Percentiles rank a stretch among this genome's conserved stretches.
These are phyloP conservation scores for Sorex maritimensis DNA, from an alignment of 2,797 vertebrate genomes.

Conservation along the genomic window DNA sequence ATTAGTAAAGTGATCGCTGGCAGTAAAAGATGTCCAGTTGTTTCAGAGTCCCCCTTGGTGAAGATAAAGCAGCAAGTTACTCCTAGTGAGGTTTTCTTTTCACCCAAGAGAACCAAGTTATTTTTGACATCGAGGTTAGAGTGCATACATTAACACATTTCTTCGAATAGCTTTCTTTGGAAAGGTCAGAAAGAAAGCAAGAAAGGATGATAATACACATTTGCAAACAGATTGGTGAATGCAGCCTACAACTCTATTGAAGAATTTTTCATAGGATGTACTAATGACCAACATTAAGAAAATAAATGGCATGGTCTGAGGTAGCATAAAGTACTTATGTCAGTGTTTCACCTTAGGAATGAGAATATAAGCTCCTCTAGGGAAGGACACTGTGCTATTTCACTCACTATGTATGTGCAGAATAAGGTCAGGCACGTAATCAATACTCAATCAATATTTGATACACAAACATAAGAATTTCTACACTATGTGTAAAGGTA, in stretches of 20 bases:
- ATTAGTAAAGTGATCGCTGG: constrained; percentile 89
- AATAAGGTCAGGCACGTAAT: background rate
- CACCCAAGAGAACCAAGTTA: constrained; percentile 85
- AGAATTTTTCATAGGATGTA: constrained; percentile 36
- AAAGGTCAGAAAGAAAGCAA: constrained; percentile 80
- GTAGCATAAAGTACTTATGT: background rate
- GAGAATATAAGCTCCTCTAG: background rate
- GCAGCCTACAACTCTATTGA: constrained; percentile 29
- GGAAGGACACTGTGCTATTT: background rate
- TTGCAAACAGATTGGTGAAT: constrained; percentile 65
- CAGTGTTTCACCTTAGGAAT: background rate
- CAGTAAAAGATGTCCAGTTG: constrained; percentile 91
- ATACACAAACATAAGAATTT: background rate
- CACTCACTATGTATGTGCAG: background rate
- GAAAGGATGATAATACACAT: constrained; percentile 44
- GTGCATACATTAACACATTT: constrained; percentile 78
- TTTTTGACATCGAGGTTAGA: constrained; percentile 82
- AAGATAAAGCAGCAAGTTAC: constrained; percentile 88
- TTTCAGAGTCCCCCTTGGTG: constrained; percentile 89
- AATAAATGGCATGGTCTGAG: background rate
- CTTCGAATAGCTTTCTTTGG: constrained; percentile 80
- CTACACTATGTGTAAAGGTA: background rate
- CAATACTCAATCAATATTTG: background rate
- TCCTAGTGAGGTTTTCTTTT: constrained; percentile 84
- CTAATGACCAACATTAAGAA: background rate